Base-by-base conservation (phyloP, 2,888 invertebrate species). In the Polydrusus cervinus region DNA sequence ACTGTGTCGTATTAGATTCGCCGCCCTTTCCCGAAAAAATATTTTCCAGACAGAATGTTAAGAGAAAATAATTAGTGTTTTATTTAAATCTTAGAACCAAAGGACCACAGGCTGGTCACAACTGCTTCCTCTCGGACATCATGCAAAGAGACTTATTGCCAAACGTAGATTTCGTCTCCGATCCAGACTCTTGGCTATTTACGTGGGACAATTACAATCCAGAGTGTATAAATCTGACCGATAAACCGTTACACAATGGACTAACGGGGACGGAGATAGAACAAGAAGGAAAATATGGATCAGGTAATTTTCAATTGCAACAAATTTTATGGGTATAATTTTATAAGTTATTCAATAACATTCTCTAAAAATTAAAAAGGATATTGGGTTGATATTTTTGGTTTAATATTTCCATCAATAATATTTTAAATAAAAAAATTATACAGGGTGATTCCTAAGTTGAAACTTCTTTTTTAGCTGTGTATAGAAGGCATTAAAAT, bases 151-250 rank as follows among this genome's bases (percentile, higher is more conserved):
- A 95, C 84, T 87, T 94, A 0, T 90, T 94, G 80, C 90, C 91
- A 8, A 92, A 93, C 72, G 89, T 93, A 0, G 95, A 95, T 84
- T 95, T 94, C 80, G 88, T 90, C 0, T 90, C 91, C 70, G 93
- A 94, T 45, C 86, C 89, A 0, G 91, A 93, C 73, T 92, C 92
- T 79, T 92, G 93, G 90, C 86, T 94, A 30, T 95, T 94, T 80
- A 92, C 94, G 0, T 95, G 94, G 90, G 94, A 95, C 82, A 90
- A 93, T 55, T 92, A 93, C 79, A 94, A 94, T 83, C 92, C 93
- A 14, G 90, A 91, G 25, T 95, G 95, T 75, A 78, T 82, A 5
- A 80, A 82, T 11, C 61, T 85, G 14, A 81, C 81, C 0, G 72
- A 79, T 55, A 80, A 82, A 67, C 81, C 80, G 0, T 8, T 80